Percentiles rank a stretch among this genome's conserved stretches.
These are phyloP conservation scores for Emydoidea blandingii DNA, from an alignment of 2,797 vertebrate genomes.

Conservation along the genomic window DNA sequence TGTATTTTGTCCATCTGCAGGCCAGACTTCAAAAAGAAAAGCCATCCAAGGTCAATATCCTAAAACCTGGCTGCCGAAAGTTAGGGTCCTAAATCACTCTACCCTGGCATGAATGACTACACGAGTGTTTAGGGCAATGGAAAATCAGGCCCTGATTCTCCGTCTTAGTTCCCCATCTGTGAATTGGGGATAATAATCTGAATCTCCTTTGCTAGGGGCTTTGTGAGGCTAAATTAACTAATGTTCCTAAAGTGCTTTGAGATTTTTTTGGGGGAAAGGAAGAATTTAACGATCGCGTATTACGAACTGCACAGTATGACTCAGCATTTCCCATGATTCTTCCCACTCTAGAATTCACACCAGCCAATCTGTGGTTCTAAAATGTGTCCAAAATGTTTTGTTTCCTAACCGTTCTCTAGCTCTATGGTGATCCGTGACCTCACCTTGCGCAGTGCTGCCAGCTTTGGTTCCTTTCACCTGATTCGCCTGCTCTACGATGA, in stretches of 20 bases:
- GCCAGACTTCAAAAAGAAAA: background rate
- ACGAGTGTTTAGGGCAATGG: background rate
- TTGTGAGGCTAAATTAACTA: background rate
- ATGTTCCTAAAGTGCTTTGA: background rate
- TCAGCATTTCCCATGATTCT: background rate
- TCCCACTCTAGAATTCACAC: background rate
- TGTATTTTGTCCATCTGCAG: background rate
- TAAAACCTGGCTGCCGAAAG: background rate
- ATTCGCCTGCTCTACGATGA: constrained; percentile 98
- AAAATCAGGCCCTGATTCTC: background rate
- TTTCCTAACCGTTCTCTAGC: constrained; percentile 67
- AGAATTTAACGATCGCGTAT: background rate
- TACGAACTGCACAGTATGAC: background rate
- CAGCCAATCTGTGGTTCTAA: fast-evolving
- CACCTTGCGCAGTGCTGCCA: constrained; percentile 95
- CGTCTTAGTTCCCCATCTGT: background rate
- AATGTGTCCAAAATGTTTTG: background rate
- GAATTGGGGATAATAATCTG: background rate
- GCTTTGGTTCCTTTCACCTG: constrained; percentile 97
- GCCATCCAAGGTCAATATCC: background rate
- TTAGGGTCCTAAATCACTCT: background rate
- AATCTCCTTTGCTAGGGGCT: background rate
- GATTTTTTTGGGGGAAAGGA: background rate
- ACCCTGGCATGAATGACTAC: background rate
- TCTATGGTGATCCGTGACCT: constrained; percentile 99